These are phyloP conservation scores for Ptychoptera contaminata DNA, from an alignment of 2,888 invertebrate species.

Conservation along the genomic window DNA sequence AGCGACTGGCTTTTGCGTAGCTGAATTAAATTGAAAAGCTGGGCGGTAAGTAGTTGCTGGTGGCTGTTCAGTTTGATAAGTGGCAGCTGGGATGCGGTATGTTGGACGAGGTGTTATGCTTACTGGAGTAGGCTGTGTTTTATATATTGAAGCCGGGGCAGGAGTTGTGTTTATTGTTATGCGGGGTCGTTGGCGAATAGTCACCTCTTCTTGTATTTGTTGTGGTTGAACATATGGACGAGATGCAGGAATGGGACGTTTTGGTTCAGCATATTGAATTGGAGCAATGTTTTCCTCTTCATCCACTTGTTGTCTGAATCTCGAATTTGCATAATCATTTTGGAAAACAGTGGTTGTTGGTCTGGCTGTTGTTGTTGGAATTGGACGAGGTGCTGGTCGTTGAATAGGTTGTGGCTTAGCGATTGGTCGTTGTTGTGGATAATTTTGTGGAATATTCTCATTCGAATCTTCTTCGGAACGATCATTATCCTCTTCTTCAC, in stretches of 20 bases:
- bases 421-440: conserved; percentile 37
- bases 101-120: conserved; percentile 45
- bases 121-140: conserved; percentile 31
- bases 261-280: conserved; percentile 29
- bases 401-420: conserved; percentile 25
- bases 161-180: conserved; percentile 35
- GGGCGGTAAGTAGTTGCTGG: conserved; percentile 53
- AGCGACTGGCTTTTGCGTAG: conserved; percentile 38
- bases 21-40: conserved; percentile 37
- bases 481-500: conserved; percentile 34
- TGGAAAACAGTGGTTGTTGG: conserved; percentile 55
- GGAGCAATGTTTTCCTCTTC: conserved; percentile 42
- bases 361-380: conserved; percentile 33
- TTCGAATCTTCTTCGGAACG: conserved; percentile 38
- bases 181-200: conserved; percentile 23
- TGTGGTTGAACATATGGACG: conserved; percentile 16
- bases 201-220: conserved; percentile 9
- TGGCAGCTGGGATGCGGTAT: conserved; percentile 30
- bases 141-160: conserved; percentile 24
- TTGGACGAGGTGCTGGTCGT: conserved; percentile 31
- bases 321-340: conserved; percentile 41
- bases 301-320: conserved; percentile 35
- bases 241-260: conserved; percentile 23
- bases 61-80: conserved; percentile 36
- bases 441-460: conserved; percentile 45